phyloP scores from a whole-genome alignment of 2,888 invertebrate species.

The Bugulina stolonifera region DNA sequence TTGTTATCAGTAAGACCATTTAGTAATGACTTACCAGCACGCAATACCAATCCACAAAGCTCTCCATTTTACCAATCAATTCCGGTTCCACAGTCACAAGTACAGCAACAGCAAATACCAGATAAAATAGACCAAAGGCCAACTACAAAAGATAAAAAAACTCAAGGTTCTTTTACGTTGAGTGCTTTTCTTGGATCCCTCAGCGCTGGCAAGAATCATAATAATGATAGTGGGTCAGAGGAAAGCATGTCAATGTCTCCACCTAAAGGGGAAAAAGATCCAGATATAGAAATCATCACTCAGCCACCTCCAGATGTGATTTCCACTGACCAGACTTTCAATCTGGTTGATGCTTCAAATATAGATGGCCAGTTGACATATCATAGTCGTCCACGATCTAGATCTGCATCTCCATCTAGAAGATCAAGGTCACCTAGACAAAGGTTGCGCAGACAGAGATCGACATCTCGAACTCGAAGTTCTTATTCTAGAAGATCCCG shows the following conservation, averaged over 20 bases:
- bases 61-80: neutral
- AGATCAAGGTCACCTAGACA: neutral
- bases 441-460: conserved; percentile 1
- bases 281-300: neutral
- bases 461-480: neutral
- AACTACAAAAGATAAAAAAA: neutral
- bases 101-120: neutral
- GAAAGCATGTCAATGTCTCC: conserved; percentile 17
- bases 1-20: neutral
- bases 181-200: neutral
- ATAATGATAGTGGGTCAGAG: neutral
- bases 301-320: neutral
- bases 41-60: neutral
- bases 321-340: neutral
- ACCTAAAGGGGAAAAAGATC: neutral
- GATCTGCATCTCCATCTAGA: neutral
- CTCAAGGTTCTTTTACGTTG: neutral
- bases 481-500: neutral
- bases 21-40: neutral
- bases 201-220: neutral
- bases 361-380: neutral
- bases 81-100: neutral
- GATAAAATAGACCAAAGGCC: neutral
- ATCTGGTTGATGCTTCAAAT: no score
- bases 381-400: neutral